These are phyloP conservation scores for Contarinia nasturtii DNA, from an alignment of 1,140 invertebrate species.

Conservation along the genomic window DNA sequence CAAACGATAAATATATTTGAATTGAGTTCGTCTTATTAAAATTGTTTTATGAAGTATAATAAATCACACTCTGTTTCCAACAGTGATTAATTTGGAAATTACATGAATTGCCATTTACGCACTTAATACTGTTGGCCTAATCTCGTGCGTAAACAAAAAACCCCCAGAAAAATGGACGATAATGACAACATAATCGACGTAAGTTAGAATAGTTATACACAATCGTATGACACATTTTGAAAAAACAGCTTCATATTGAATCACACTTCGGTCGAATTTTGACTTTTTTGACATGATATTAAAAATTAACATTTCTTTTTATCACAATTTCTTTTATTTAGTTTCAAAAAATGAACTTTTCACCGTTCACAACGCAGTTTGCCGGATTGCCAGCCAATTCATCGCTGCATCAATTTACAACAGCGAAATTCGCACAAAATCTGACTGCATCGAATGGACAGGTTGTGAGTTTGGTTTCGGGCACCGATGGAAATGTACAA, in stretches of 20 bases:
- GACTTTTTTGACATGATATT: too few relatives aligned
- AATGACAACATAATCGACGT: slow-evolving; percentile 1
- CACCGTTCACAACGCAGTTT: slow-evolving; percentile 37
- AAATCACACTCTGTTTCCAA: too few relatives aligned
- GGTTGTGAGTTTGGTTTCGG: slow-evolving; percentile 33
- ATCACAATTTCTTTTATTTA: slow-evolving; percentile 7
- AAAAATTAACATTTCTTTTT: neutral
- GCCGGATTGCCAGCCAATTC: slow-evolving; percentile 33
- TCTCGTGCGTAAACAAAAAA: neutral
- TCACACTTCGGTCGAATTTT: too few relatives aligned
- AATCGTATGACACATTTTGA: too few relatives aligned
- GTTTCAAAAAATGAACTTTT: slow-evolving; percentile 38
- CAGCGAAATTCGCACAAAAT: slow-evolving; percentile 41
- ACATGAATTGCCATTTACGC: too few relatives aligned
- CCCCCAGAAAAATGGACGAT: neutral
- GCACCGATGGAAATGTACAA: slow-evolving; percentile 50
- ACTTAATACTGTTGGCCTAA: too few relatives aligned
- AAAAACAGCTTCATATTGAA: too few relatives aligned
- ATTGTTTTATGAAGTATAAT: too few relatives aligned
- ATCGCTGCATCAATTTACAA: slow-evolving; percentile 39
- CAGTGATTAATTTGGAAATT: too few relatives aligned
- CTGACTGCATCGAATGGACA: slow-evolving; percentile 31
- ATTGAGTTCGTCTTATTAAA: too few relatives aligned
- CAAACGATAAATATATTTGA: too few relatives aligned
- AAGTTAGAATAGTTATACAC: neutral